Percentiles rank a stretch among this genome's conserved stretches.
phyloP scores from a whole-genome alignment of 2,888 invertebrate species.

The Uloborus plumipes region DNA sequence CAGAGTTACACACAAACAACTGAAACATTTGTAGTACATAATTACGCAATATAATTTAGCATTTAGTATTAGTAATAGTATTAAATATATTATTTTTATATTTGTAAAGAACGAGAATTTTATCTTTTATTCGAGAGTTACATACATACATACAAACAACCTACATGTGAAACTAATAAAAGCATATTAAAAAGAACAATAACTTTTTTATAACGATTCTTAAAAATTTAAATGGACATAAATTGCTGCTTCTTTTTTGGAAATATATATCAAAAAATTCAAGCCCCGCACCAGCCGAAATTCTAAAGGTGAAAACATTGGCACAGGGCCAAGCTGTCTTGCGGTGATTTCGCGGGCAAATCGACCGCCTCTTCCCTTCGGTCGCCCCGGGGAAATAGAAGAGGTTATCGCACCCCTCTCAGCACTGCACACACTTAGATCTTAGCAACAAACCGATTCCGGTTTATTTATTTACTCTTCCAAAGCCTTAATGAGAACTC shows the following conservation, averaged over 20 bases:
- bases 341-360: conserved; percentile 3
- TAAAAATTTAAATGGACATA: not conserved
- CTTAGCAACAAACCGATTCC: not conserved
- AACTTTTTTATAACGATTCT: too few relatives aligned
- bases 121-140: too few relatives aligned
- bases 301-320: not conserved
- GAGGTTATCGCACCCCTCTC: too few relatives aligned
- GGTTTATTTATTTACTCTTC: not conserved
- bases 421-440: not conserved
- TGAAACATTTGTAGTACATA: too few relatives aligned
- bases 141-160: too few relatives aligned
- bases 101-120: too few relatives aligned
- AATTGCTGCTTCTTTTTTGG: not conserved
- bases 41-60: too few relatives aligned
- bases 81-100: too few relatives aligned
- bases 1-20: too few relatives aligned
- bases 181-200: too few relatives aligned
- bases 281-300: not conserved
- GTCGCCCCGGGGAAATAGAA: not conserved
- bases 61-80: too few relatives aligned
- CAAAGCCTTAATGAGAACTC: not conserved
- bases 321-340: conserved; percentile 13
- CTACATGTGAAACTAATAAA: too few relatives aligned
- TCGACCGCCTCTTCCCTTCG: conserved; percentile 19
- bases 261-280: not conserved